Percentiles rank a stretch among this genome's conserved stretches.
phyloP scores from a whole-genome alignment of 2,113 vertebrate species.

The Puffinus mauretanicus region DNA sequence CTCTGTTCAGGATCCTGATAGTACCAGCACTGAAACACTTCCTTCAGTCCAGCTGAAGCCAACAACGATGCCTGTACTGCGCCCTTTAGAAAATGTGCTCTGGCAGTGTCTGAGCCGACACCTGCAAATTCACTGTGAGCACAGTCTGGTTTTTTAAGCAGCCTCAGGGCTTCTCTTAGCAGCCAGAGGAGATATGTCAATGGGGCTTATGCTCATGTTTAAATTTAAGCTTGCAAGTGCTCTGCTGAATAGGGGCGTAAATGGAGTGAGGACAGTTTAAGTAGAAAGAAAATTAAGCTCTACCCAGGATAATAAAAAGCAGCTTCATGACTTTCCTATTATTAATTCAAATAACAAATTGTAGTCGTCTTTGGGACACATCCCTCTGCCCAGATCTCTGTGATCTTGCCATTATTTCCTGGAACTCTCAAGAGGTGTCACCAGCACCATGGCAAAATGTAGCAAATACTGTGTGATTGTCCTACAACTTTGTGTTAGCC shows the following conservation, averaged over 20 bases:
- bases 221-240: slow-evolving; percentile 6
- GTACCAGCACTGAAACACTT: background rate
- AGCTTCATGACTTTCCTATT: background rate
- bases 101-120: background rate
- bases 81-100: background rate
- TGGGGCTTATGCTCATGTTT: background rate
- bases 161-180: slow-evolving; percentile 40
- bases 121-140: slow-evolving; percentile 1
- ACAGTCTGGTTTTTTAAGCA: background rate
- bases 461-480: background rate
- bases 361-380: background rate
- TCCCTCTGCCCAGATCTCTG: accelerated
- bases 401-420: background rate
- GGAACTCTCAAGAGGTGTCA: background rate
- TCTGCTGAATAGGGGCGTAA: background rate
- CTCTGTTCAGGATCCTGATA: background rate
- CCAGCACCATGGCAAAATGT: accelerated
- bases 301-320: background rate
- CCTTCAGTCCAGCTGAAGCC: background rate
- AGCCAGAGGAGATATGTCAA: background rate
- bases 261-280: background rate
- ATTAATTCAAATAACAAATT: background rate
- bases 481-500: background rate
- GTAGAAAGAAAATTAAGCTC: background rate
- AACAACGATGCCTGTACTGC: background rate